A percentile compares a stretch with the other conserved stretches of the same genome.
Conservation (phyloP, 2,797 vertebrate species). For the Protosalanx chinensis region DNA sequence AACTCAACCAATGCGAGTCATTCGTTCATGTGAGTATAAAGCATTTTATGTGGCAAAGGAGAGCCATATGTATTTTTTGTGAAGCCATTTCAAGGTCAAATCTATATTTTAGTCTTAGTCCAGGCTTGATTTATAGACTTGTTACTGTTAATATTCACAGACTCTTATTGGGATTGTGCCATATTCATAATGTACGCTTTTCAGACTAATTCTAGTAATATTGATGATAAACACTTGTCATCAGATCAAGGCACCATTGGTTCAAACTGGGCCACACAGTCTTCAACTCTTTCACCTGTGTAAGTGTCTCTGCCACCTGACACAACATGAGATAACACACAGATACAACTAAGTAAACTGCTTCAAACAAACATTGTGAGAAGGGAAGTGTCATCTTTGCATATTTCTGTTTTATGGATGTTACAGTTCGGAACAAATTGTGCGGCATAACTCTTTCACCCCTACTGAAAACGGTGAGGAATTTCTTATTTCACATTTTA, state of each 20-base stretch:
- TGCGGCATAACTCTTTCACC: conserved; percentile 25
- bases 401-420: background rate
- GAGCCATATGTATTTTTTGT: background rate
- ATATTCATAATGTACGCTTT: background rate
- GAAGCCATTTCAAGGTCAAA: background rate
- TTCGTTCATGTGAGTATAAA: background rate
- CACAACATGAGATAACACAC: conserved; percentile 2
- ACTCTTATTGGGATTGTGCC: background rate
- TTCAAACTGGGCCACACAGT: background rate
- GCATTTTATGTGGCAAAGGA: background rate
- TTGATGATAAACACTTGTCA: conserved; percentile 10
- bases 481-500: background rate
- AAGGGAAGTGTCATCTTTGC: background rate
- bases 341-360: background rate
- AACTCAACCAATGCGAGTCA: background rate
- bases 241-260: conserved; percentile 25
- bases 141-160: background rate
- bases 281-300: conserved; percentile 34
- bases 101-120: background rate
- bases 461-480: conserved; percentile 50
- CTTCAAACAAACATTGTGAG: background rate
- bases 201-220: background rate
- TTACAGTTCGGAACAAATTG: conserved; percentile 24
- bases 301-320: conserved; percentile 42
- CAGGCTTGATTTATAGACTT: background rate